phyloP scores from a whole-genome alignment of 1,140 invertebrate genomes.

The Apolygus lucorum region DNA sequence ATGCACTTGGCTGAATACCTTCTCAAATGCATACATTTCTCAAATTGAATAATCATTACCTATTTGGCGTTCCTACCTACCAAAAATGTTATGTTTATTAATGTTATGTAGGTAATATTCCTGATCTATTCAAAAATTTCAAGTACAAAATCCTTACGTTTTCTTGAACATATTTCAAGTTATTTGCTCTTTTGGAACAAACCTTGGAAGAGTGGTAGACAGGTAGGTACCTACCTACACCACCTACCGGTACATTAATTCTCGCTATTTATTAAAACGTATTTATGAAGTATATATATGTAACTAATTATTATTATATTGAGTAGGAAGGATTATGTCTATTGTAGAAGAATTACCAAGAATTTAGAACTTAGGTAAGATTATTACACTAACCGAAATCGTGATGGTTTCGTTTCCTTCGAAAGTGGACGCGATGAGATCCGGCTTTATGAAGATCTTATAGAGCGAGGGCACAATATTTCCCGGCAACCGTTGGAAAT shows the following conservation, averaged over 20 bases:
- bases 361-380: neutral
- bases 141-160: too few relatives aligned
- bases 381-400: neutral
- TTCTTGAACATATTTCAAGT: too few relatives aligned
- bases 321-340: neutral
- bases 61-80: too few relatives aligned
- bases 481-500: neutral
- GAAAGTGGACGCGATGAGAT: neutral
- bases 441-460: neutral
- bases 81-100: too few relatives aligned
- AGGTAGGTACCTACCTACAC: neutral
- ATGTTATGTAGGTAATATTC: too few relatives aligned
- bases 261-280: neutral
- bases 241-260: neutral
- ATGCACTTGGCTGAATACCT: too few relatives aligned
- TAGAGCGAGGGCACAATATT: neutral
- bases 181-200: too few relatives aligned
- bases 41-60: too few relatives aligned
- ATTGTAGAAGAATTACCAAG: neutral
- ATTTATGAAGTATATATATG: neutral
- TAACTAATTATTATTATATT: neutral
- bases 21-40: too few relatives aligned
- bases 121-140: too few relatives aligned
- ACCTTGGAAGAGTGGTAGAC: neutral
- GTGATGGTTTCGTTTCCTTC: neutral